Evolutionary conservation across 2,113 vertebrate genomes (phyloP), one percentile per base, ranked within the genome.

Genomic region (Varanus komodoensis): DNA sequence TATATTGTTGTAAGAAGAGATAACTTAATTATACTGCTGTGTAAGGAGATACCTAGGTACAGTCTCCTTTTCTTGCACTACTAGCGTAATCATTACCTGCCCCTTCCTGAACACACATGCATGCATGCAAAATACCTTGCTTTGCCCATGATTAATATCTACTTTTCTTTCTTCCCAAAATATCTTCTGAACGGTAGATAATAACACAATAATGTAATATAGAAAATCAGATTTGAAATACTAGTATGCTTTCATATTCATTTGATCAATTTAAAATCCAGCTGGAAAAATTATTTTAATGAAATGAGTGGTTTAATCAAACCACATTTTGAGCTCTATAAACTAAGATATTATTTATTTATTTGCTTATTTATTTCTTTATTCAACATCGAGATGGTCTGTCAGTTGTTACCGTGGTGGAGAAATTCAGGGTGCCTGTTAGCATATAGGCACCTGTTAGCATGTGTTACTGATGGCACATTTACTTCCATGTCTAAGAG

Each of bases 1-100:
- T 77, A 91, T 84, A 57, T 25, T 93, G 32, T 71, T 95, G 27
- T 69, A 91, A 93, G 95, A 92, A 91, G 87, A 92, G 92, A 54
- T 54, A 54, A 1, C 6, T 54, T 93, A 75, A 94, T 75, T 77
- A 91, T 84, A 64, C 29, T 93, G 32, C 74, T 95, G 27, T 69
- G 90, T 93, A 95, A 92, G 91, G 87, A 92, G 92, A 84, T 89
- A n/a, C 80, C 78, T 88, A 15, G 73, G 3, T 91, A 14, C 3
- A 93, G 68, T 48, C 64, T 90, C 1, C 86, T 68, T 92, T 92
- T 89, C 90, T 32, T 61, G 81, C 82, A 92, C 17, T 82, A 69
- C 74, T 8, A 23, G 82, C 61, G 61, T 93, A 8, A 77, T 38
- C 9, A 44, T 44, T 44, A 44, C 38, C 38, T 44, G 38, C 38